Evolutionary conservation across 2,797 vertebrate species (phyloP).

Genomic region (Scyliorhinus canicula): DNA sequence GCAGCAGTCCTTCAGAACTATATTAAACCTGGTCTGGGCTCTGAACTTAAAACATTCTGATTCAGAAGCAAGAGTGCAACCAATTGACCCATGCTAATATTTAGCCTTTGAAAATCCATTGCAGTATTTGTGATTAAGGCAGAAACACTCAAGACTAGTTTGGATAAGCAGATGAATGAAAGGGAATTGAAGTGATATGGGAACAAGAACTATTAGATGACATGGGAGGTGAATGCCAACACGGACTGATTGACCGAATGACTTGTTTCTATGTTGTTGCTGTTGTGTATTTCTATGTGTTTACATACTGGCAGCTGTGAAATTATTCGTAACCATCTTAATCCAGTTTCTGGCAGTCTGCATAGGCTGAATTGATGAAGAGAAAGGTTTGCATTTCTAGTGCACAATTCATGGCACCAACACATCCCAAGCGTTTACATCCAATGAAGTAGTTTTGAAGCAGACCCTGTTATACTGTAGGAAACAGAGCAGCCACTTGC

Average conservation of each 20-base stretch:
- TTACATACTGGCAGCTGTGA: neutral
- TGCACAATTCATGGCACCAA: neutral
- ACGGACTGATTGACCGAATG: neutral
- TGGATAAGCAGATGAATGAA: neutral
- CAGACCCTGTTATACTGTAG: neutral
- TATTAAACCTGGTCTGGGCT: neutral
- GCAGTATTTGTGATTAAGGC: neutral
- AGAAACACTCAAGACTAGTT: neutral
- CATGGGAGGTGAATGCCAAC: neutral
- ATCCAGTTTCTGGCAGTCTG: neutral
- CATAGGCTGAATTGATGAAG: neutral
- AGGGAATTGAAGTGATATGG: neutral
- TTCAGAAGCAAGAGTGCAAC: neutral
- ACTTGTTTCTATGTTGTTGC: neutral
- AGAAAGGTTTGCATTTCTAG: neutral
- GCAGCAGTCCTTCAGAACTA: neutral
- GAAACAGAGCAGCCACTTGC: too few relatives aligned
- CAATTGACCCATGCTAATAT: neutral
- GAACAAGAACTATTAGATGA: neutral
- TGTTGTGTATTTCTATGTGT: neutral
- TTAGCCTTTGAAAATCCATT: neutral
- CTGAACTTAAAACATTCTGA: neutral
- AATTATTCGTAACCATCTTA: neutral
- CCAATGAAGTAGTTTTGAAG: too few relatives aligned
- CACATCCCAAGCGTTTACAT: neutral